Percentiles rank a stretch among this genome's conserved stretches.
These are phyloP conservation scores for Oceanodroma tethys DNA, from an alignment of 2,113 vertebrate genomes.

Conservation along the genomic window DNA sequence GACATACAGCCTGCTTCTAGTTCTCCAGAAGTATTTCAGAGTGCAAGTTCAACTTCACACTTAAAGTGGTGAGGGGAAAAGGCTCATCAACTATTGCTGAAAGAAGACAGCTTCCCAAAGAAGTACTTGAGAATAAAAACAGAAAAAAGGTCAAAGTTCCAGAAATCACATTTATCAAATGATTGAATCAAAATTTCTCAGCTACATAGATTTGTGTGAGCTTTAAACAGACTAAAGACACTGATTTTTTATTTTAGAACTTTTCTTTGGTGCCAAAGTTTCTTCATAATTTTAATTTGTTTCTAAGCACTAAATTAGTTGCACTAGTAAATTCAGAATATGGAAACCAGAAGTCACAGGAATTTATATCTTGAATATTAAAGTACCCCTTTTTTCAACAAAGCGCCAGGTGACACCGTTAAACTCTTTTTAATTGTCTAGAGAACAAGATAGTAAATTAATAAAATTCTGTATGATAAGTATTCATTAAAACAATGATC, in stretches of 20 bases:
- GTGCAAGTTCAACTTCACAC: not conserved
- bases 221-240: not conserved
- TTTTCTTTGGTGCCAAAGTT: not conserved
- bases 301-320: not conserved
- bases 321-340: not conserved
- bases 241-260: not conserved
- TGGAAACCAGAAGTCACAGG: not conserved
- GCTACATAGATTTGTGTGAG: not conserved
- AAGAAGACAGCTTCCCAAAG: not conserved
- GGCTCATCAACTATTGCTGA: not conserved
- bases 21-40: not conserved
- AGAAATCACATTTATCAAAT: not conserved
- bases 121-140: not conserved
- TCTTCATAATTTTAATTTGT: not conserved
- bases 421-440: not conserved
- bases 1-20: not conserved
- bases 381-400: not conserved
- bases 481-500: constrained; percentile 27
- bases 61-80: not conserved
- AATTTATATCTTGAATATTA: not conserved
- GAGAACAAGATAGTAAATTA: not conserved
- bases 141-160: not conserved
- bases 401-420: not conserved
- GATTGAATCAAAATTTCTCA: not conserved
- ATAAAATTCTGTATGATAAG: not conserved